Percentiles rank a stretch among this genome's conserved stretches.
Conservation (phyloP, 1,140 invertebrate species). For the Acyrthosiphon pisum region DNA sequence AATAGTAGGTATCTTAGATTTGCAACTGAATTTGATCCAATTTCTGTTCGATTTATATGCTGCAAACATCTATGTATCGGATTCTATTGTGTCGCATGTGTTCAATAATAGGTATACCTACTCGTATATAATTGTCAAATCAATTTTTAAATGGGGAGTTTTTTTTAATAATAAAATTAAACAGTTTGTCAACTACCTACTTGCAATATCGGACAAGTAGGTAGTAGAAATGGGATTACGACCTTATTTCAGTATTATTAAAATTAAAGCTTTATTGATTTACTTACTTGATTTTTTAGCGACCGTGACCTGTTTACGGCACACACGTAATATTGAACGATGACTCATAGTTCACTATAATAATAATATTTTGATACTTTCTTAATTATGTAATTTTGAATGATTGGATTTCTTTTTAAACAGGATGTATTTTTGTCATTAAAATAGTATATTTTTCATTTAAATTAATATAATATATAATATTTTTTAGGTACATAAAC, state of each 20-base stretch:
- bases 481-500: not conserved
- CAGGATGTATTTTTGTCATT: not conserved
- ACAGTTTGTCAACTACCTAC: not conserved
- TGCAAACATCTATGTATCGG: not conserved
- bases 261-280: not conserved
- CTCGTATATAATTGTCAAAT: no score
- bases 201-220: not conserved
- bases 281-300: not conserved
- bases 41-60: not conserved
- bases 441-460: not conserved
- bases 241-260: not conserved
- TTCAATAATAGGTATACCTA: not conserved
- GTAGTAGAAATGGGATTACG: not conserved
- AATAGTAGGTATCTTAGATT: not conserved
- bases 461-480: not conserved
- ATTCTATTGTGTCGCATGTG: not conserved
- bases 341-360: not conserved
- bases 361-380: not conserved
- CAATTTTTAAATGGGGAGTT: not conserved
- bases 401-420: not conserved
- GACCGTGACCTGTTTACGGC: not conserved
- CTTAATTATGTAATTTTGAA: slow-evolving; percentile 10
- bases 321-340: not conserved
- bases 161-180: not conserved
- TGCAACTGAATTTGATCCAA: not conserved